These are phyloP conservation scores for Heliconius himera DNA, from an alignment of 1,140 invertebrate genomes.

Conservation along the genomic window DNA sequence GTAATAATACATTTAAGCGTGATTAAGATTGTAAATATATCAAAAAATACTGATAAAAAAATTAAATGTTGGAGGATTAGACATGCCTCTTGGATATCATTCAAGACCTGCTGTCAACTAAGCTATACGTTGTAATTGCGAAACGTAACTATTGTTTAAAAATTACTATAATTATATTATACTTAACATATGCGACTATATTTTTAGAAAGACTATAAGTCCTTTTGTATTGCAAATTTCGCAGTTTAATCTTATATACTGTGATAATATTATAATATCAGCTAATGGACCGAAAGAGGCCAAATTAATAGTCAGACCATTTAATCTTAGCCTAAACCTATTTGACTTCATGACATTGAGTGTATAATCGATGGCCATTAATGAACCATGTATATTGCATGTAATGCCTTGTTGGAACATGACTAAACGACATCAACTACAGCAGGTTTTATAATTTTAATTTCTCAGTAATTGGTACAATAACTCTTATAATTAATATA, in stretches of 20 bases:
- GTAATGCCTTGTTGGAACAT: background rate
- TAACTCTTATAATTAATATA: background rate
- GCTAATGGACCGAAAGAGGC: background rate
- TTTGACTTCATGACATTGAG: background rate
- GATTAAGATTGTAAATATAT: no score
- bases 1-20: no score
- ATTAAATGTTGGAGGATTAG: no score
- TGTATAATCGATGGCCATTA: conserved; percentile 8
- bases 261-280: background rate
- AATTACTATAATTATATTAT: no score
- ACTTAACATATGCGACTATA: no score
- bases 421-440: background rate
- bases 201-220: no score
- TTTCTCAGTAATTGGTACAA: background rate
- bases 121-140: no score
- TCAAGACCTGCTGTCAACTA: no score
- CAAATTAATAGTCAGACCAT: background rate
- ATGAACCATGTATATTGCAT: background rate
- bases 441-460: background rate
- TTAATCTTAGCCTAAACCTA: background rate
- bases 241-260: background rate
- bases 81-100: no score
- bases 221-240: no score
- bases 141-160: no score
- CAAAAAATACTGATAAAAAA: no score